Evolutionary conservation across 1,140 invertebrate species (phyloP), one percentile per base, ranked within the genome.

Genomic region (Drosophila bipectinata): DNA sequence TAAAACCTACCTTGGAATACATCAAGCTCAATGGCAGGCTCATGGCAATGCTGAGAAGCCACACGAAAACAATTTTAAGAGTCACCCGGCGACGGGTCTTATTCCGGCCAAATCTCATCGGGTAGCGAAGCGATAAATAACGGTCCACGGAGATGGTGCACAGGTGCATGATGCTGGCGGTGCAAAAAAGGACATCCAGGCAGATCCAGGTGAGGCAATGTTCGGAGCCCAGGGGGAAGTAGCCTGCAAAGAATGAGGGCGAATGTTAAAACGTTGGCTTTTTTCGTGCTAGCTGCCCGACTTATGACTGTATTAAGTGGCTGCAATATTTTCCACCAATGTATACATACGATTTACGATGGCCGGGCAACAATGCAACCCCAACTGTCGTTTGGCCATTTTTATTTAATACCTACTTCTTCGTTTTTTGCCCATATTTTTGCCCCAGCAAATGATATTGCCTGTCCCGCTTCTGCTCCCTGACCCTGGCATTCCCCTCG

Each of bases 81-180:
- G 95, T 95, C n/a, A 98, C 97, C 67, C 97, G 93, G 56, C 95
- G 93, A 44, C 96, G 94, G 2, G 97, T 98, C 88, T 98, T 98
- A 91, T 98, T 97, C 47, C 97, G 93, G 10, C 97, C 97, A 81
- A 98, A 98, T 82, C 96, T 95, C 96, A 97, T 97, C 0, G 97
- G 97, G 90, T 97, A 97, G 8, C 96, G 94, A 15, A 98, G 93
- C 14, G 96, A 97, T 6, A 97, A 93, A 91, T 96, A 97, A 77
- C 98, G 95, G 93, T 99, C 98, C 73, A 99, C 96, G 77, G 96
- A 97, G 90, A 99, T 98, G 55, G 98, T 98, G 92, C 97, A 98
- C 21, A 99, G 93, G 92, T 99, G 98, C 95, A 99, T 97, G 87
- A 99, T 98, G 55, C 97, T 98, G 0, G 98, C 98, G 0, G 98